phyloP scores from a whole-genome alignment of 2,797 vertebrate species.

The Tarsius wallacei region DNA sequence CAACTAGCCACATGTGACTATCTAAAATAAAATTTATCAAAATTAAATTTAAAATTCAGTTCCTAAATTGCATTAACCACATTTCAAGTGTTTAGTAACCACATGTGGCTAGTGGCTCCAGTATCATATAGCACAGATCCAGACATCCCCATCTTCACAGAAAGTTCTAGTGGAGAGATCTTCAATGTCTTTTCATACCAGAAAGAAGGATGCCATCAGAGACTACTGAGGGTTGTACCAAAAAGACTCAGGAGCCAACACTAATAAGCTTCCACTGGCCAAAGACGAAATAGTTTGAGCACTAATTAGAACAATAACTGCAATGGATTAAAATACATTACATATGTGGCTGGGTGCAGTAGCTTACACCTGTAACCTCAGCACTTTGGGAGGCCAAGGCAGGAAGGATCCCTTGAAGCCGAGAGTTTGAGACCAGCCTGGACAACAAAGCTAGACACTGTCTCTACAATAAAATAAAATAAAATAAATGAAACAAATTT shows the following conservation, averaged over 20 bases:
- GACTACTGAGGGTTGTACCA: neutral
- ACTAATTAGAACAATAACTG: neutral
- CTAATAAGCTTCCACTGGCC: neutral
- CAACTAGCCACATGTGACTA: neutral
- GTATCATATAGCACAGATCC: neutral
- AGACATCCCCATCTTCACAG: neutral
- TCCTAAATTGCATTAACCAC: neutral
- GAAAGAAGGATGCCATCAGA: slow-evolving; percentile 18
- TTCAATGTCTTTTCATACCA: neutral
- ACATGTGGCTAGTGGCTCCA: neutral
- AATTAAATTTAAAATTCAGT: slow-evolving; percentile 6
- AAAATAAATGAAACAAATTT: neutral
- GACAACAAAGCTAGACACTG: no score
- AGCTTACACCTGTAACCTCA: no score
- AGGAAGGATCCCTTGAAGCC: no score
- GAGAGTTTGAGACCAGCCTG: no score
- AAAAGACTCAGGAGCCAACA: neutral
- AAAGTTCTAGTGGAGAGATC: neutral
- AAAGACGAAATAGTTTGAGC: neutral
- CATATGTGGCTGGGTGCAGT: neutral
- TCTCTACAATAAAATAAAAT: no score
- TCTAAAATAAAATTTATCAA: slow-evolving; percentile 58
- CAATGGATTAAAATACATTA: neutral
- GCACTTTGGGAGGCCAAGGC: no score
- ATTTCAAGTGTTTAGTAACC: neutral